A percentile compares a stretch with the other conserved stretches of the same genome.
Evolutionary conservation across 2,888 invertebrate species (phyloP).

Genomic region (Latrodectus elegans): DNA sequence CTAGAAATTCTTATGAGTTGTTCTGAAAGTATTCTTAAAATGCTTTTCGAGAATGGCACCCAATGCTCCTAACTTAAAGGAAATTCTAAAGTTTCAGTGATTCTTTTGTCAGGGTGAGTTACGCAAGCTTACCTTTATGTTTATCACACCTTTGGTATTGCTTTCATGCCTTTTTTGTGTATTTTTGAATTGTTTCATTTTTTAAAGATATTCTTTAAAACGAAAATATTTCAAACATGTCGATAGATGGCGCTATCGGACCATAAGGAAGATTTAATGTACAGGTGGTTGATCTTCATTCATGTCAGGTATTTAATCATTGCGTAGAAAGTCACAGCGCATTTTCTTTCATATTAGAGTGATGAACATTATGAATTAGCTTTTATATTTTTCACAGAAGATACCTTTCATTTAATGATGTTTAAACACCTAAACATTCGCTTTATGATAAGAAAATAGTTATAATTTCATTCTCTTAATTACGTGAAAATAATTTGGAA

Average conservation of each 20-base stretch:
- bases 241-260: constrained; percentile 21
- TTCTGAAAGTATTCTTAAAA: neutral
- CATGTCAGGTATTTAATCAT: constrained; percentile 18
- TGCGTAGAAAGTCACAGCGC: neutral
- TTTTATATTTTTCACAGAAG: neutral
- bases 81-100: neutral
- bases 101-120: constrained; percentile 20
- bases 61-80: neutral
- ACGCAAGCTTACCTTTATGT: neutral
- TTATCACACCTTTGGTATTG: neutral
- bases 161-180: neutral
- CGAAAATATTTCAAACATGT: neutral
- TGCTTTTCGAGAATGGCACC: neutral
- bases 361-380: neutral
- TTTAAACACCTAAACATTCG: neutral
- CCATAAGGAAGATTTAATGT: neutral
- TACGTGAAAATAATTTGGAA: too few relatives aligned
- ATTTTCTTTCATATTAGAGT: neutral
- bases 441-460: neutral
- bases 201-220: neutral
- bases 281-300: constrained; percentile 37
- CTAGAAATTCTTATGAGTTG: neutral
- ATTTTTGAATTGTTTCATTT: neutral
- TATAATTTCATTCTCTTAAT: neutral
- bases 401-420: neutral